phyloP scores from a whole-genome alignment of 1,140 invertebrate species.

The Epicauta chinensis region DNA sequence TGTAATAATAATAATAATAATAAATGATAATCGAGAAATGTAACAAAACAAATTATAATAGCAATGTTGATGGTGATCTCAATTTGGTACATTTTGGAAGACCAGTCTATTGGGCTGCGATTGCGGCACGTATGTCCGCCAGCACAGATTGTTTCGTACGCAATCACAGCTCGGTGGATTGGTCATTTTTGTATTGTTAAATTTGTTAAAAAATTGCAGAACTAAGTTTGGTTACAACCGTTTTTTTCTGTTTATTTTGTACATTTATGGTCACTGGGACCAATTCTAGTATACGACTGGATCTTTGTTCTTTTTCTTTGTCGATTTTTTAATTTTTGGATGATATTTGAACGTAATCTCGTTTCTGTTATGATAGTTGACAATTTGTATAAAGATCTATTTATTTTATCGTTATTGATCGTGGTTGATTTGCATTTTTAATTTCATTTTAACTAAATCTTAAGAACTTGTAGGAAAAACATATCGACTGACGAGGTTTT shows the following conservation, averaged over 20 bases:
- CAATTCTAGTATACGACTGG: constrained; percentile 8
- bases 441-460: constrained; percentile 5
- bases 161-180: too few relatives aligned
- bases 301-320: neutral
- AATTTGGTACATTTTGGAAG: too few relatives aligned
- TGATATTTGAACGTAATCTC: neutral
- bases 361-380: too few relatives aligned
- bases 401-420: constrained; percentile 1
- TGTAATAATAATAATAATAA: too few relatives aligned
- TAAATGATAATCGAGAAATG: too few relatives aligned
- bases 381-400: neutral
- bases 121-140: too few relatives aligned
- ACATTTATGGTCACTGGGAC: constrained; percentile 18
- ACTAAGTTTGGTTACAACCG: constrained; percentile 28
- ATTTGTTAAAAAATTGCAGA: constrained; percentile 12
- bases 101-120: too few relatives aligned
- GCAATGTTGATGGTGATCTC: too few relatives aligned
- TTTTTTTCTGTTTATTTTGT: too few relatives aligned
- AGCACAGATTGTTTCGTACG: too few relatives aligned
- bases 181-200: too few relatives aligned
- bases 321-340: neutral
- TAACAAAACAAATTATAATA: too few relatives aligned
- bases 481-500: constrained; percentile 31
- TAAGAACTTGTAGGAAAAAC: constrained; percentile 16
- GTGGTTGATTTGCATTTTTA: neutral